Evolutionary conservation across 2,797 vertebrate species (phyloP), one percentile per base, ranked within the genome.

Genomic region (Petrocephalus schoutedeni): DNA sequence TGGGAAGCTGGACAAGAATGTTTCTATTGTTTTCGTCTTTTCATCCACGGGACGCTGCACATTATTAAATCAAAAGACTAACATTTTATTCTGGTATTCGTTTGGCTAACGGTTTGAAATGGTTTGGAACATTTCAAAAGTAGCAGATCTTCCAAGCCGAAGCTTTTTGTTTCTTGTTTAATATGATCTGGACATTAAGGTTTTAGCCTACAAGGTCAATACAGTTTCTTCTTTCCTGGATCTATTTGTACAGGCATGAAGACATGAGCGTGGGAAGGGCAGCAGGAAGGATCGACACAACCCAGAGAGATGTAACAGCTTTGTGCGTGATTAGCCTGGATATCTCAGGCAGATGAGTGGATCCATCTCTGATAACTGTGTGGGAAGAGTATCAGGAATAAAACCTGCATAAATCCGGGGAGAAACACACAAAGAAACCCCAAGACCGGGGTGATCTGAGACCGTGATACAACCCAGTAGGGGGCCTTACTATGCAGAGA

Each of bases 91-190:
- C 36, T 77, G 71, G 71, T 77, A 77, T 77, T 77, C 41, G 12
- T 77, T 77, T 49, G 71, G 36, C 36, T 45, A 77, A 77, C 6
- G 19, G 16, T 77, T 77, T 77, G 36, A 77, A 77, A 84, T 51
- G 82, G 82, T 28, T 84, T 84, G 84, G 49, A 85, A 85, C 53
- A 16, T 58, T 21, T 85, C 14, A 41, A 32, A 28, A 9, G 36
- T 28, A 23, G 53, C 23, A 16, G 54, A 58, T 56, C 16, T n/a
- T 85, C 53, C 80, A 83, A 83, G 80, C 49, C 80, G 12, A 58
- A 58, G 16, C 16, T 54, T 19, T 53, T 58, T 85, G 54, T 85
- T 85, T 85, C 84, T 16, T 85, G 84, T 85, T 58, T 85, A 85
- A 32, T 57, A 58, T 85, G 84, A 21, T 23, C 84, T 6, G n/a